Evolutionary conservation across 1,140 invertebrate genomes (phyloP), one percentile per base, ranked within the genome.

Genomic region (Habropoda laboriosa): DNA sequence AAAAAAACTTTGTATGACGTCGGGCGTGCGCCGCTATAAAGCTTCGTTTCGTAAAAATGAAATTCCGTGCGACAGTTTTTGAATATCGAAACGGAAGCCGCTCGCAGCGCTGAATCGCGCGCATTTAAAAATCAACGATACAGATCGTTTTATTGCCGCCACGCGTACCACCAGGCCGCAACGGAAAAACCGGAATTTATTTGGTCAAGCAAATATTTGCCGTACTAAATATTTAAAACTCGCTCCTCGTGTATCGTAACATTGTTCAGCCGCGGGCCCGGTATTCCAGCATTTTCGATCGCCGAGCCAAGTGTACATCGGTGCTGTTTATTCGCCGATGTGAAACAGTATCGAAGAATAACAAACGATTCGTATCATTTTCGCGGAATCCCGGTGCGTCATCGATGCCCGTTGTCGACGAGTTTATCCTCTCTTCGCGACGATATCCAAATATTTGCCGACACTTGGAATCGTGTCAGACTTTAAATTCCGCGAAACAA

Each of bases 101-200:
- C 32, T 21, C 2, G 27, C 24, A 24, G 47, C 27, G 4, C 35
- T 18, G 60, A 8, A 10, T 64, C 49, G 60, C 8, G 32, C 21
- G 24, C 16, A 24, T 78, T 78, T 71, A 60, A 78, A 71, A 78
- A 78, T 78, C 75, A 78, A 78, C 75, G 66, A 71, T 51, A 78
- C 75, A 51, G 53, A 71, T 71, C 53, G 75, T 42, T 42, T 24
- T 58, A 42, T 57, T 45, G 30, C 32, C 51, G 47, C 35, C 27
- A 21, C 73, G 38, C 16, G 51, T 32, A 21, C 21, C 16, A 32
- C 32, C n/a, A 13, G 16, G 27, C 4, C 45, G 35, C 45, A 35
- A 49, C 55, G 67, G 18, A 70, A 42, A 13, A 51, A 60, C 45
- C n/a, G 55, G 55, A 71, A 78, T 78, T 71, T 58, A 70, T 71